These are phyloP conservation scores for Athalia cordata DNA, from an alignment of 2,888 invertebrate genomes.

Conservation along the genomic window DNA sequence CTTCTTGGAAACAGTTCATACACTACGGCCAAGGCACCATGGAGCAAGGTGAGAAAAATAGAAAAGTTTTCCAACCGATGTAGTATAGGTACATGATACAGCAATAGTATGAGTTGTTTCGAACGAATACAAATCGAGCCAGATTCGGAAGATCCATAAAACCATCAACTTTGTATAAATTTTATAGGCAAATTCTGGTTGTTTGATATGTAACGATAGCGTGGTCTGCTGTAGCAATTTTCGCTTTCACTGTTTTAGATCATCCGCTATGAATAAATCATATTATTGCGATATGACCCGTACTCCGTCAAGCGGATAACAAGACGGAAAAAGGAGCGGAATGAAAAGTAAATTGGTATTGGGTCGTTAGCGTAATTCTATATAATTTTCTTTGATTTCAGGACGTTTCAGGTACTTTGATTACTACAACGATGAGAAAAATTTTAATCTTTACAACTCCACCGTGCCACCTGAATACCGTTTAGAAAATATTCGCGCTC, in stretches of 20 bases:
- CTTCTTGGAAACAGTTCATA: slow-evolving; percentile 69
- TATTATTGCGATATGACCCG: slow-evolving; percentile 3
- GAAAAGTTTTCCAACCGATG: not conserved
- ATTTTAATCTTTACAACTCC: slow-evolving; percentile 63
- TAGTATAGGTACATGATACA: too few relatives aligned
- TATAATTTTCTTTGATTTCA: slow-evolving; percentile 49
- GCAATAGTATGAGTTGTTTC: too few relatives aligned
- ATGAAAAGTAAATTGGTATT: too few relatives aligned
- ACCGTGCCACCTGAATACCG: slow-evolving; percentile 64
- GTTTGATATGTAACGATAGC: not conserved
- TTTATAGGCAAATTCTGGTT: not conserved
- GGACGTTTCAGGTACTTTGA: slow-evolving; percentile 66
- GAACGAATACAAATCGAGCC: too few relatives aligned
- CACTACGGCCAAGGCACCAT: slow-evolving; percentile 69
- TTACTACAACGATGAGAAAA: slow-evolving; percentile 61
- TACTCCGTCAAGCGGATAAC: too few relatives aligned
- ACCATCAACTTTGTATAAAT: not conserved
- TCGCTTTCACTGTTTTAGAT: slow-evolving; percentile 7
- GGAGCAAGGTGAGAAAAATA: slow-evolving; percentile 60
- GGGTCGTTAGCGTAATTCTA: not conserved
- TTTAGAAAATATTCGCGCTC: slow-evolving; percentile 62
- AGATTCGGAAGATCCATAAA: too few relatives aligned
- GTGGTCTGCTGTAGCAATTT: slow-evolving; percentile 3
- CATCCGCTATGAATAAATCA: not conserved
- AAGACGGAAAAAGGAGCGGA: too few relatives aligned